Percentiles rank a stretch among this genome's conserved stretches.
Conservation (phyloP, 2,797 vertebrate species). For the Poecile montanus region DNA sequence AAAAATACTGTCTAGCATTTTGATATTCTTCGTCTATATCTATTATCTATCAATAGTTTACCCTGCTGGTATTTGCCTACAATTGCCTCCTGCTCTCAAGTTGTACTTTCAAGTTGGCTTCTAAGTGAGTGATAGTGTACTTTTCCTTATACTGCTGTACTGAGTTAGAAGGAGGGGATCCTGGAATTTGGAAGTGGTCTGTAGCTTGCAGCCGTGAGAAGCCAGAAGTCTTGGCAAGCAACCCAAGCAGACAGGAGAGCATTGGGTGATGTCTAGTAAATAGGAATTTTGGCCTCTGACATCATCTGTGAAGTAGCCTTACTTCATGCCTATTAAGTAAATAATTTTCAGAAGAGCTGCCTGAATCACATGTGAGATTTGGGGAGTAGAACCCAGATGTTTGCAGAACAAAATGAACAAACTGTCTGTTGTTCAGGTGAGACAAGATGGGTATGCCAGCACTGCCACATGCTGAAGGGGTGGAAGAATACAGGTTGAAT, state of each 20-base stretch:
- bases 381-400: not conserved
- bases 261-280: not conserved
- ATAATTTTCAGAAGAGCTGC: not conserved
- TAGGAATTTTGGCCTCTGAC: not conserved
- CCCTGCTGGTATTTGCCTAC: not conserved
- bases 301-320: not conserved
- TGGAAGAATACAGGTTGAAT: not conserved
- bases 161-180: not conserved
- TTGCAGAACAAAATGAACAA: not conserved
- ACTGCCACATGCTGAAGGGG: not conserved
- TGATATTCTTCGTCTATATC: not conserved
- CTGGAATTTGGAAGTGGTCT: not conserved
- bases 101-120: not conserved
- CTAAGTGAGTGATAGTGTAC: not conserved
- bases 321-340: not conserved
- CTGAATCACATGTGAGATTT: not conserved
- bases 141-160: not conserved
- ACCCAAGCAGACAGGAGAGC: not conserved
- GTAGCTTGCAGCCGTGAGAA: not conserved
- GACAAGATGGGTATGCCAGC: not conserved
- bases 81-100: not conserved
- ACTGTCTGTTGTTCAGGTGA: not conserved
- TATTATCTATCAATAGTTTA: not conserved
- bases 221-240: not conserved
- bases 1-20: not conserved